Evolutionary conservation across 2,113 vertebrate species (phyloP).

Genomic region (Ia io): DNA sequence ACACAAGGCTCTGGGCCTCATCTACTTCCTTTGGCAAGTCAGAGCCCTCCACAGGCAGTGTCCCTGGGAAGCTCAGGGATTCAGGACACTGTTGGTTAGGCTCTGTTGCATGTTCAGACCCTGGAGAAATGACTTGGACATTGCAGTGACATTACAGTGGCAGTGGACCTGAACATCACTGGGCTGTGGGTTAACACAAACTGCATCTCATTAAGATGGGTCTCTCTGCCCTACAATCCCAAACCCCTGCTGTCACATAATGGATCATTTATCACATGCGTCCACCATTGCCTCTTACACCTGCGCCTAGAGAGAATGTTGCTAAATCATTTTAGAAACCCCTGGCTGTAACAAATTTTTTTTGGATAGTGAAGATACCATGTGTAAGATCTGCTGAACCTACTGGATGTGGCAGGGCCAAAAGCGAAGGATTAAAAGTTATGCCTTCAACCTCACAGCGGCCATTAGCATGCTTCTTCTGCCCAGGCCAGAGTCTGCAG

Average conservation of each 20-base stretch:
- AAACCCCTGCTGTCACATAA: background rate
- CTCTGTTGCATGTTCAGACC: background rate
- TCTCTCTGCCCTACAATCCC: background rate
- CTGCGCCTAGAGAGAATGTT: background rate
- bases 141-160: too few relatives aligned
- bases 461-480: background rate
- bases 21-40: background rate
- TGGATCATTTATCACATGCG: too few relatives aligned
- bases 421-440: background rate
- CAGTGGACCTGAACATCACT: fast-evolving
- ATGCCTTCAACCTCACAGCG: background rate
- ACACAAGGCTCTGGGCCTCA: background rate
- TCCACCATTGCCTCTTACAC: fast-evolving
- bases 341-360: background rate
- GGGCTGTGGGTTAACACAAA: background rate
- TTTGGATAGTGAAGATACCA: background rate
- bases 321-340: background rate
- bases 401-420: background rate
- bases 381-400: background rate
- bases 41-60: background rate
- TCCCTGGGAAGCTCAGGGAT: background rate
- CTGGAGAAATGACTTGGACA: background rate
- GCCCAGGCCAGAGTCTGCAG: background rate
- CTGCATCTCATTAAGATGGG: background rate
- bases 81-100: background rate